Evolutionary conservation across 1,140 invertebrate species (phyloP), one percentile per base, ranked within the genome.

Genomic region (Cydia pomonella): DNA sequence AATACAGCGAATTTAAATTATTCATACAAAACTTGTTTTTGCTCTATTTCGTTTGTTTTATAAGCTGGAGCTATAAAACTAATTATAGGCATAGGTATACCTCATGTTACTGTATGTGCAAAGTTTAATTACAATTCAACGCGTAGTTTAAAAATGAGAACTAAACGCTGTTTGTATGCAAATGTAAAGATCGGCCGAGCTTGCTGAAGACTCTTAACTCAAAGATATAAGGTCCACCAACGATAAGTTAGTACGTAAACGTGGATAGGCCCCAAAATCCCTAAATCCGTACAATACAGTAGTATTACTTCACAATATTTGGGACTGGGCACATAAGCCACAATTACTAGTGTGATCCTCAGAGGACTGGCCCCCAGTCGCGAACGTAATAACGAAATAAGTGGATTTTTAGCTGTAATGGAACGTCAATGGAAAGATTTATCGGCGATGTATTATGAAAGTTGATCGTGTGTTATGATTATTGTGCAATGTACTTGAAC

Each of bases 241-340:
- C 13, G 4, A 53, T 21, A 53, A 10, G 50, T 53, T 18, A 7
- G n/a, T 53, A 53, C 50, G 6, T 13, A 13, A 6, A 59, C 21
- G n/a, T 23, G 7, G 5, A n/a, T n/a, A 12, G 5, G 47, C 47
- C n/a, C 47, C 47, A 23, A 59, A 23, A 23, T 21, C 53, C 53
- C 18, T n/a, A 59, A 59, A 59, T 59, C 53, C 53, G 21, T 10
- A 59, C 53, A 59, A 59, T 59, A 59, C 53, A 59, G 53, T 59
- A 59, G 50, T 59, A 59, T 59, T 59, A 59, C 53, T 59, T 23
- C 21, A 12, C 53, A 59, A 59, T 59, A 59, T 50, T 21, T 59
- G 21, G 53, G 21, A 6, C 53, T 12, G 10, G 53, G 16, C 53
- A 59, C 18, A 10, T 59, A 59, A 59, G 53, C 53, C 53, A 59